Conservation (phyloP, 2,113 vertebrate genomes). For the Erinaceus europaeus region DNA sequence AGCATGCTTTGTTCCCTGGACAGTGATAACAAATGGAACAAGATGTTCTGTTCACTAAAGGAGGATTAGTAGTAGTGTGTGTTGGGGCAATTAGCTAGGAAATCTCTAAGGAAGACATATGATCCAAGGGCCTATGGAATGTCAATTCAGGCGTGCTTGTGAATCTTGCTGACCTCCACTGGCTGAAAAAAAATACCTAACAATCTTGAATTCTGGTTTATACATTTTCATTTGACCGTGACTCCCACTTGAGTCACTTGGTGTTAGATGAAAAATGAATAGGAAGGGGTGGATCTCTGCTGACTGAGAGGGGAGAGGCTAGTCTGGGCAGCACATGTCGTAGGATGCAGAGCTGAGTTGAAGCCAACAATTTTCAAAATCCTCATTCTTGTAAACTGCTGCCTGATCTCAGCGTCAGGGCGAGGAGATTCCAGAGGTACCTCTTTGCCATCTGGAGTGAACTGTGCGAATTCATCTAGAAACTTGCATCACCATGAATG, state of each 20-base stretch:
- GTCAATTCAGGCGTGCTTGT: slow-evolving; percentile 53
- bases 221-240: slow-evolving; percentile 51
- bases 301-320: slow-evolving; percentile 43
- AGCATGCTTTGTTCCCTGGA: background rate
- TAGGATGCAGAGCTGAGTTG: background rate
- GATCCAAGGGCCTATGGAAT: slow-evolving; percentile 25
- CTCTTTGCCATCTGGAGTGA: slow-evolving; percentile 36
- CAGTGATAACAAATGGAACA: background rate
- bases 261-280: slow-evolving; percentile 32
- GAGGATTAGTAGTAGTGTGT: background rate
- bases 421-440: background rate
- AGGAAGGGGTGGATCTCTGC: slow-evolving; percentile 2
- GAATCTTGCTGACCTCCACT: slow-evolving; percentile 67
- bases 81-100: background rate
- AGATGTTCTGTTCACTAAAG: background rate
- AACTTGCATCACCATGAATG: background rate
- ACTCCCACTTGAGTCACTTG: slow-evolving; percentile 64
- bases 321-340: slow-evolving; percentile 59
- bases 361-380: background rate
- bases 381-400: background rate
- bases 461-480: background rate
- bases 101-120: slow-evolving; percentile 44
- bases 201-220: slow-evolving; percentile 35
- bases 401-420: background rate
- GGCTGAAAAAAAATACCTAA: slow-evolving; percentile 60